A percentile compares a stretch with the other conserved stretches of the same genome.
These are phyloP conservation scores for Euthynnus affinis DNA, from an alignment of 2,797 vertebrate genomes.

Conservation along the genomic window DNA sequence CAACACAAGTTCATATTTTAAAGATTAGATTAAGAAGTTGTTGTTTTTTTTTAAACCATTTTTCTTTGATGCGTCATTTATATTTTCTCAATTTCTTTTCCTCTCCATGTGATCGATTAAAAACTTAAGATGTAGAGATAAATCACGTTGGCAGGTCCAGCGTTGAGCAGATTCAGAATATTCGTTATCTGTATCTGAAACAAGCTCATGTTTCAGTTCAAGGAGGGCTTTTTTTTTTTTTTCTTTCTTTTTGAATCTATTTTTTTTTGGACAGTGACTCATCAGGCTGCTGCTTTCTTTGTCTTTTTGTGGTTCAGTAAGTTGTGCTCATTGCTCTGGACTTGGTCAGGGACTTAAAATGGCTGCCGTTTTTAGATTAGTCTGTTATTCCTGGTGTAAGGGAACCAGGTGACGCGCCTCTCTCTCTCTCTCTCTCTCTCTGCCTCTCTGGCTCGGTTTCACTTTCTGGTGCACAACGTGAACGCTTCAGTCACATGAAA, in stretches of 20 bases:
- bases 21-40: background rate
- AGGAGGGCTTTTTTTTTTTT: background rate
- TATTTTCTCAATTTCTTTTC: background rate
- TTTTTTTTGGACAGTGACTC: no score
- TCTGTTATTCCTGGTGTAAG: conserved; percentile 37
- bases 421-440: no score
- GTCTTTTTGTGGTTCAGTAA: background rate
- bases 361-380: background rate
- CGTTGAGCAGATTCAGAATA: background rate
- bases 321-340: background rate
- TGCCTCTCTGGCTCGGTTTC: conserved; percentile 56
- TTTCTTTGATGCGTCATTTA: background rate
- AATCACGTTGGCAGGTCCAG: no score
- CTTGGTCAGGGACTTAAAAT: conserved; percentile 4
- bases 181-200: background rate
- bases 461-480: conserved; percentile 47
- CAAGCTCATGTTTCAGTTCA: background rate
- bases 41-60: no score
- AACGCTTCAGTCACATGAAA: conserved; percentile 40
- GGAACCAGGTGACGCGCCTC: conserved; percentile 3
- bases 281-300: no score
- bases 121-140: background rate
- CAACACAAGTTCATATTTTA: background rate
- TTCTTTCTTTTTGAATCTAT: no score
- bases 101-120: background rate